phyloP scores from a whole-genome alignment of 2,888 invertebrate species.

The Pseudanteris insignis region DNA sequence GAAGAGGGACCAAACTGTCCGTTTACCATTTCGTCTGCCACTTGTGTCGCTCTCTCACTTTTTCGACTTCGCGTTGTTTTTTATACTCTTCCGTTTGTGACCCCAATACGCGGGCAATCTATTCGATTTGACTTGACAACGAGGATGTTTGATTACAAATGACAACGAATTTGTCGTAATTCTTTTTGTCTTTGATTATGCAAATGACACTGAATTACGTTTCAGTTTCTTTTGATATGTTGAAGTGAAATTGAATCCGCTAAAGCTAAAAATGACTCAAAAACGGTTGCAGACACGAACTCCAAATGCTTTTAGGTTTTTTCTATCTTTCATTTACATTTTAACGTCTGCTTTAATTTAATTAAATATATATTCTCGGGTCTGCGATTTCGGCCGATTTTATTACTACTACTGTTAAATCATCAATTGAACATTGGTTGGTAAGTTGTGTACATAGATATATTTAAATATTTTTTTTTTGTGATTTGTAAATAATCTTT shows the following conservation, averaged over 20 bases:
- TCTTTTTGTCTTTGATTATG: slow-evolving; percentile 27
- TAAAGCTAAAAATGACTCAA: slow-evolving; percentile 4
- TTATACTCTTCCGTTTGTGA: slow-evolving; percentile 15
- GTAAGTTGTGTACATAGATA: too few species aligned
- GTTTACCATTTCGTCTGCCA: too few species aligned
- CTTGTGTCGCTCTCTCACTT: too few species aligned
- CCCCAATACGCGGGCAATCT: slow-evolving; percentile 16
- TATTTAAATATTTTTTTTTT: too few species aligned
- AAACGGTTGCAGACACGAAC: neutral
- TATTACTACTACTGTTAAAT: too few species aligned
- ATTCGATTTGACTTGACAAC: slow-evolving; percentile 18
- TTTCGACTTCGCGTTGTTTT: too few species aligned
- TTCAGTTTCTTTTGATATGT: slow-evolving; percentile 17
- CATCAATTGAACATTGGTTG: too few species aligned
- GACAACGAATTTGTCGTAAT: slow-evolving; percentile 23
- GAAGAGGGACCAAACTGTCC: too few species aligned
- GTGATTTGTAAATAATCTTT: too few species aligned
- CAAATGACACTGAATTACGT: slow-evolving; percentile 23
- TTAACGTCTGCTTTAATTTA: too few species aligned
- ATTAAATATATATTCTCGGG: too few species aligned
- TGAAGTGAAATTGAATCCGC: slow-evolving; percentile 24
- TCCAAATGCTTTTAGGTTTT: slow-evolving; percentile 1
- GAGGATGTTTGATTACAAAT: slow-evolving; percentile 32
- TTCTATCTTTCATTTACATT: neutral
- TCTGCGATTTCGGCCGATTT: too few species aligned